phyloP scores from a whole-genome alignment of 2,113 vertebrate species.

The Antennarius striatus region DNA sequence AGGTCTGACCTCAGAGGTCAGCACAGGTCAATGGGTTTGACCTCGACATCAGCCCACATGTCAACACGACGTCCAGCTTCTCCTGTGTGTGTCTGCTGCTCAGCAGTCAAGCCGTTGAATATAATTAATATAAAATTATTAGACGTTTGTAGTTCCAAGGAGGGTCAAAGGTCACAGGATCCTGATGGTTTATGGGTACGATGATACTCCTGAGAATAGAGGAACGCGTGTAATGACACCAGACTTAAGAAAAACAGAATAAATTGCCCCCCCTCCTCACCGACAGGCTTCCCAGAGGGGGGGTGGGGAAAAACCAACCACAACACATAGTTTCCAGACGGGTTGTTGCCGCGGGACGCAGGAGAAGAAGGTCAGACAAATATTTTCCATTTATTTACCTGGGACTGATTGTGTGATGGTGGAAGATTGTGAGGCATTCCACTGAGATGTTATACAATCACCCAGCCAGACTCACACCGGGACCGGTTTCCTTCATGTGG shows the following conservation, averaged over 20 bases:
- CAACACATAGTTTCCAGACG: slow-evolving; percentile 72
- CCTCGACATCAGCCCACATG: not conserved
- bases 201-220: not conserved
- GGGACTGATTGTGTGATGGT: slow-evolving; percentile 58
- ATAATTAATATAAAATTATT: no score
- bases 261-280: slow-evolving; percentile 2
- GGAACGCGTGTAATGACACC: not conserved
- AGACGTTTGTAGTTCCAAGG: not conserved
- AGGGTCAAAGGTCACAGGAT: not conserved
- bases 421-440: slow-evolving; percentile 47
- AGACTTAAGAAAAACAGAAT: not conserved
- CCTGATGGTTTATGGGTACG: not conserved
- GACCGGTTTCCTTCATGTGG: no score
- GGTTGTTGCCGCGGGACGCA: slow-evolving; percentile 28
- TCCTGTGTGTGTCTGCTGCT: no score
- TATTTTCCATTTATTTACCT: slow-evolving; percentile 80
- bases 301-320: slow-evolving; percentile 61
- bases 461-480: not conserved
- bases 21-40: slow-evolving; percentile 30
- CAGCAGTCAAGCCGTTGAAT: no score
- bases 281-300: slow-evolving; percentile 60
- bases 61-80: not conserved
- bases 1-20: slow-evolving; percentile 31
- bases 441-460: slow-evolving; percentile 32
- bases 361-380: slow-evolving; percentile 61